A percentile compares a stretch with the other conserved stretches of the same genome.
Evolutionary conservation across 2,113 vertebrate genomes (phyloP).

Genomic region (Calypte anna): DNA sequence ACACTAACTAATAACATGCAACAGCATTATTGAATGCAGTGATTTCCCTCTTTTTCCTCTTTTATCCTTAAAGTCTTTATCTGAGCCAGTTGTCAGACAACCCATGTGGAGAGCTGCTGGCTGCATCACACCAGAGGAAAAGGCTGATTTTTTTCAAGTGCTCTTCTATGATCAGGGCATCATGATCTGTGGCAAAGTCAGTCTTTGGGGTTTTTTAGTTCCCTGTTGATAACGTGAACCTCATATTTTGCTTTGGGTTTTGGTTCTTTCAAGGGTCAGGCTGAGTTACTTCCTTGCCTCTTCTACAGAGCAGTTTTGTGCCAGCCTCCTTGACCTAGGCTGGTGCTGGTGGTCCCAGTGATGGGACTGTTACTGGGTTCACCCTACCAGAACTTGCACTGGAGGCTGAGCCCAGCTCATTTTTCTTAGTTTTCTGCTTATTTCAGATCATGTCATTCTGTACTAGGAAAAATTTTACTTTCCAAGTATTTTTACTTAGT

Average conservation of each 20-base stretch:
- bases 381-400: not conserved
- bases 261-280: not conserved
- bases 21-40: not conserved
- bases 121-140: not conserved
- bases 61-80: not conserved
- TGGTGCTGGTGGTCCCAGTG: not conserved
- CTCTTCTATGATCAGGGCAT: not conserved
- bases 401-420: not conserved
- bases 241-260: not conserved
- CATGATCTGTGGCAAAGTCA: not conserved
- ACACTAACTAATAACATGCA: not conserved
- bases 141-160: not conserved
- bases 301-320: not conserved
- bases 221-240: not conserved
- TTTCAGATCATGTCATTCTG: not conserved
- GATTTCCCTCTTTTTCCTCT: not conserved
- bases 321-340: not conserved
- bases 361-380: not conserved
- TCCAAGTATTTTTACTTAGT: slow-evolving; percentile 8
- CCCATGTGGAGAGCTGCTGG: not conserved
- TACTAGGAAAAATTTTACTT: not conserved
- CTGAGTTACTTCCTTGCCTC: not conserved
- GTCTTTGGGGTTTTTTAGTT: not conserved
- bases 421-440: not conserved
- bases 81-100: not conserved